phyloP scores from a whole-genome alignment of 2,113 vertebrate genomes.

The Cygnus atratus region DNA sequence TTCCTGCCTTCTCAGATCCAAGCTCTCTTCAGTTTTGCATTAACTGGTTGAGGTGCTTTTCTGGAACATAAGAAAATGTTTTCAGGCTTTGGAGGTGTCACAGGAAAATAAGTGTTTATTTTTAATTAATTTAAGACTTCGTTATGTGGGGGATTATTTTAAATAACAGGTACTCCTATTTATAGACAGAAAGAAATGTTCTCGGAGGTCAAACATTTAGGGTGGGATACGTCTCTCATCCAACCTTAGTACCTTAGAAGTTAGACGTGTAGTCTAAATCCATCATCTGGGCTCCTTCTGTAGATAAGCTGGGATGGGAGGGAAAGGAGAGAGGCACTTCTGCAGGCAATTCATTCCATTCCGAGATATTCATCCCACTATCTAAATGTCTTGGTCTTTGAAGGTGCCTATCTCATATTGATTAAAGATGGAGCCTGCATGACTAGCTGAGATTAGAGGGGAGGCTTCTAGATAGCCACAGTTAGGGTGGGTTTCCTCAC shows the following conservation, averaged over 20 bases:
- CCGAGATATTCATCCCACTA: not conserved
- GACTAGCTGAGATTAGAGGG: conserved; percentile 36
- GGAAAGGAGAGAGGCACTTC: not conserved
- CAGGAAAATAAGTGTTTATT: not conserved
- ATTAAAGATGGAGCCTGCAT: conserved; percentile 57
- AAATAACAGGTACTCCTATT: conserved; percentile 22
- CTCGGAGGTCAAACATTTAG: conserved; percentile 13
- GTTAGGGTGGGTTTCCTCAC: not conserved
- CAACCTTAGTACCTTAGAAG: not conserved
- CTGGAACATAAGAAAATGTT: not conserved
- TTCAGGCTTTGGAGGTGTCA: conserved; percentile 9
- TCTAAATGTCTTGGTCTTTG: conserved; percentile 55
- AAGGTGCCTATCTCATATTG: conserved; percentile 46
- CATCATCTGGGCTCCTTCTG: not conserved
- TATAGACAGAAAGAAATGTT: not conserved
- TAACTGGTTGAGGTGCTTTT: not conserved
- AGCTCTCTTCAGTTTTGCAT: conserved; percentile 16
- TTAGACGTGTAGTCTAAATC: not conserved
- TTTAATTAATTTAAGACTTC: conserved; percentile 9
- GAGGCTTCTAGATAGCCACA: not conserved
- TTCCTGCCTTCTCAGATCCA: not conserved
- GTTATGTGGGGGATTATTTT: conserved; percentile 30
- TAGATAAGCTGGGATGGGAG: not conserved
- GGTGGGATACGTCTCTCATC: not conserved
- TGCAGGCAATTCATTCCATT: not conserved